Evolutionary conservation across 2,113 vertebrate species (phyloP).

Genomic region (Drymodes brunneopygia): DNA sequence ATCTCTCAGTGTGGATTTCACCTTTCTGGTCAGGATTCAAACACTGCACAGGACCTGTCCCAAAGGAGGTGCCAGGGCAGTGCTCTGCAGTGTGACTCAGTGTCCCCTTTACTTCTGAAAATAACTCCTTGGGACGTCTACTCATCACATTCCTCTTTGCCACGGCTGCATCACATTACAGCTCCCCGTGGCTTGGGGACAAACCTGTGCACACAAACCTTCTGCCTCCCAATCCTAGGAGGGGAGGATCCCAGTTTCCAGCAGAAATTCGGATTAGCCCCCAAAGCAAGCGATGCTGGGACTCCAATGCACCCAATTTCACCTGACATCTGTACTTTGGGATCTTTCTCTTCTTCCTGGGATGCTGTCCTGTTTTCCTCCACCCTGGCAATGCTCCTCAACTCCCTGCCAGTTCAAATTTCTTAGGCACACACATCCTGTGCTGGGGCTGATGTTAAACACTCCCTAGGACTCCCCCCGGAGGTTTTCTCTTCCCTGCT

Average conservation of each 20-base stretch:
- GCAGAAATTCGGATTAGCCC: neutral
- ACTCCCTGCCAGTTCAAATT: rapidly evolving
- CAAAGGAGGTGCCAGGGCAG: neutral
- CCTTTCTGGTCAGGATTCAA: neutral
- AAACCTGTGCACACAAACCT: neutral
- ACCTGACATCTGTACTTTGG: neutral
- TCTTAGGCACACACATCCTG: neutral
- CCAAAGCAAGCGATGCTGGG: neutral
- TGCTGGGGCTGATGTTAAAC: neutral
- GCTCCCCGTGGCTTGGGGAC: neutral
- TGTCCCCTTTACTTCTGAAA: neutral
- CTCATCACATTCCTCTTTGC: neutral
- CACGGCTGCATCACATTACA: neutral
- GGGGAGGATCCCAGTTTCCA: neutral
- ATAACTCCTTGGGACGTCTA: neutral
- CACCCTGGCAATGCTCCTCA: neutral
- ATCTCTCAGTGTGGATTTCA: neutral
- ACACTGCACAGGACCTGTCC: neutral
- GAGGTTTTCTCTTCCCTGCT: neutral
- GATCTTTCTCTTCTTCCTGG: neutral
- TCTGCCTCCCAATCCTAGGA: neutral
- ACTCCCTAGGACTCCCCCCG: neutral
- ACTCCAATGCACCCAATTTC: neutral
- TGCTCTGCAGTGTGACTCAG: neutral
- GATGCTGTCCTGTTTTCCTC: neutral